Evolutionary conservation across 2,113 vertebrate species (phyloP).

Genomic region (Barbus barbus): DNA sequence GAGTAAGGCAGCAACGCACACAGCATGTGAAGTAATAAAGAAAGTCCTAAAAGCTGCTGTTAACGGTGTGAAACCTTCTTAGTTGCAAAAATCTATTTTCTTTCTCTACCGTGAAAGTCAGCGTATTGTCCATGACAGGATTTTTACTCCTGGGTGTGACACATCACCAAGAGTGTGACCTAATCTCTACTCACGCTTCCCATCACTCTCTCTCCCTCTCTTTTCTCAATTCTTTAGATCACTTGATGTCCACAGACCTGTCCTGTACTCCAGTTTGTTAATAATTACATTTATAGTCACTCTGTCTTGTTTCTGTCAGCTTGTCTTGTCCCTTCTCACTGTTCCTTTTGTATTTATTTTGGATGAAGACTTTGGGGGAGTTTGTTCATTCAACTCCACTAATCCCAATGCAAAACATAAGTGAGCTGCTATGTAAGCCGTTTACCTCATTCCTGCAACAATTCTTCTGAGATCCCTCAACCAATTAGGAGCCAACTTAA

Average conservation of each 20-base stretch:
- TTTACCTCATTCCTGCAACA: background rate
- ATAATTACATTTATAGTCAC: background rate
- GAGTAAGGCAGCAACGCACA: background rate
- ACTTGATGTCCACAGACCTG: background rate
- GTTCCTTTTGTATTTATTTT: background rate
- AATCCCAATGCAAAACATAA: background rate
- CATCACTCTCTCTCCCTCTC: background rate
- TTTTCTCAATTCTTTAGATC: background rate
- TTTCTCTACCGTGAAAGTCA: conserved; percentile 53
- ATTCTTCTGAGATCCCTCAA: background rate
- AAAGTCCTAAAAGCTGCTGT: conserved; percentile 25
- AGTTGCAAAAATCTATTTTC: conserved; percentile 60
- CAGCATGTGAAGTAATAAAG: background rate
- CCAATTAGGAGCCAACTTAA: no score
- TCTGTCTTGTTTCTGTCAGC: background rate
- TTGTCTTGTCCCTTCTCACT: background rate
- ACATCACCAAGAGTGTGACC: conserved; percentile 59
- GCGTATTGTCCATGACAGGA: conserved; percentile 47
- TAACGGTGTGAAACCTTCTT: conserved; percentile 40
- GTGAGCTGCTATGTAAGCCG: background rate
- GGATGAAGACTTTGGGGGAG: background rate
- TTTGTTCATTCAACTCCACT: background rate
- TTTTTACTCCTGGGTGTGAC: conserved; percentile 58
- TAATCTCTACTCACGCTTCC: conserved; percentile 61
- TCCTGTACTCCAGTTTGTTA: background rate